phyloP scores from a whole-genome alignment of 2,797 vertebrate species.

The Rhabdophis nuchalis region DNA sequence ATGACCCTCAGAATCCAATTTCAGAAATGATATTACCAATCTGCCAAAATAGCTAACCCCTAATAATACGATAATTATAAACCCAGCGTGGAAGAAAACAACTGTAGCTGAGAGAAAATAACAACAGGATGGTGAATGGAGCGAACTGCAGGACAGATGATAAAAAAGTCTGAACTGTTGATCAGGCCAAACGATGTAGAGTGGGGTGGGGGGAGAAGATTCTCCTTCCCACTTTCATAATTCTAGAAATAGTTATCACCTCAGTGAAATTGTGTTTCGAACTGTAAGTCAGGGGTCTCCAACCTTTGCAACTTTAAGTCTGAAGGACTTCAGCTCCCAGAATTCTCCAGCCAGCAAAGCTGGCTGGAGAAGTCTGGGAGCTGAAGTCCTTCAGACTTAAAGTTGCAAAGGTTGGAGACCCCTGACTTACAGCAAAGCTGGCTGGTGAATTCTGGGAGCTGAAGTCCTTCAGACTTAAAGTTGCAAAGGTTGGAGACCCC shows the following conservation, averaged over 20 bases:
- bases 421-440: no score
- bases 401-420: no score
- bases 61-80: neutral
- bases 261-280: neutral
- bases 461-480: no score
- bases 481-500: no score
- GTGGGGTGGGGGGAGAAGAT: neutral
- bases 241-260: neutral
- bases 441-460: no score
- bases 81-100: neutral
- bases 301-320: no score
- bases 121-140: neutral
- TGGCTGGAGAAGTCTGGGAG: no score
- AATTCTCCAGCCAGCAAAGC: no score
- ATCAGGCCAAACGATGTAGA: neutral
- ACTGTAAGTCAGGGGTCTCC: no score
- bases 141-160: neutral
- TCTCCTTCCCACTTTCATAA: neutral
- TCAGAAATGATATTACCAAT: neutral
- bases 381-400: no score
- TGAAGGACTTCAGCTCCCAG: no score
- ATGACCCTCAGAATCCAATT: conserved; percentile 6
- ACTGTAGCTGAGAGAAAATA: neutral
- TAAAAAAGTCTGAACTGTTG: neutral
- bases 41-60: neutral